Evolutionary conservation across 1,140 invertebrate genomes (phyloP).

Genomic region (Stenopsyche tienmushanensis): DNA sequence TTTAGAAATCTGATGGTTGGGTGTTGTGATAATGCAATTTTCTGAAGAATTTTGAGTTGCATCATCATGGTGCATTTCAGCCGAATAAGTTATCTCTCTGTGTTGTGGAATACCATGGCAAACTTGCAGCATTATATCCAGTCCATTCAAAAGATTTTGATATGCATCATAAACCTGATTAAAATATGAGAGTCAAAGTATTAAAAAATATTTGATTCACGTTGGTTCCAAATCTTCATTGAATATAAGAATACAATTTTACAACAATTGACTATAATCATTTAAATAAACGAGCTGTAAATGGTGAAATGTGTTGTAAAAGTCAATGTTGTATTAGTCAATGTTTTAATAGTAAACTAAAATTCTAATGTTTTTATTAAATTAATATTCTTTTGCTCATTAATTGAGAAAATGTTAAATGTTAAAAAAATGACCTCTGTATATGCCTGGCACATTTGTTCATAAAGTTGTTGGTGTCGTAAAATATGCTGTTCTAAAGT

Average conservation of each 20-base stretch:
- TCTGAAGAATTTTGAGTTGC: constrained; percentile 40
- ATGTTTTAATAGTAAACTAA: too few relatives aligned
- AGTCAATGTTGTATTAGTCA: neutral
- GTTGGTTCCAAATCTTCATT: too few relatives aligned
- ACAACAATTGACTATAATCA: too few relatives aligned
- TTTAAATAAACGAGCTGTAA: too few relatives aligned
- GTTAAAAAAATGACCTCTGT: constrained; percentile 73
- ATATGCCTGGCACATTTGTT: constrained; percentile 95
- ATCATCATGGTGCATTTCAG: constrained; percentile 45
- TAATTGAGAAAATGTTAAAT: neutral
- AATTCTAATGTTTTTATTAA: too few relatives aligned
- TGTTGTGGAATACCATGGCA: constrained; percentile 60
- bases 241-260: too few relatives aligned
- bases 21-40: constrained; percentile 28
- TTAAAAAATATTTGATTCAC: neutral
- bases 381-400: neutral
- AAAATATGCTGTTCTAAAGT: constrained; percentile 89
- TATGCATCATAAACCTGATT: constrained; percentile 69
- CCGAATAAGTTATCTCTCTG: constrained; percentile 39
- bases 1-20: constrained; percentile 23
- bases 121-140: constrained; percentile 69
- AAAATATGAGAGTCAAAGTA: constrained; percentile 29
- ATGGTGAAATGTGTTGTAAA: too few relatives aligned
- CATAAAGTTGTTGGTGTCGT: constrained; percentile 90
- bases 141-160: constrained; percentile 66